Conservation (phyloP, 2,797 vertebrate genomes). For the Dipus sagitta region DNA sequence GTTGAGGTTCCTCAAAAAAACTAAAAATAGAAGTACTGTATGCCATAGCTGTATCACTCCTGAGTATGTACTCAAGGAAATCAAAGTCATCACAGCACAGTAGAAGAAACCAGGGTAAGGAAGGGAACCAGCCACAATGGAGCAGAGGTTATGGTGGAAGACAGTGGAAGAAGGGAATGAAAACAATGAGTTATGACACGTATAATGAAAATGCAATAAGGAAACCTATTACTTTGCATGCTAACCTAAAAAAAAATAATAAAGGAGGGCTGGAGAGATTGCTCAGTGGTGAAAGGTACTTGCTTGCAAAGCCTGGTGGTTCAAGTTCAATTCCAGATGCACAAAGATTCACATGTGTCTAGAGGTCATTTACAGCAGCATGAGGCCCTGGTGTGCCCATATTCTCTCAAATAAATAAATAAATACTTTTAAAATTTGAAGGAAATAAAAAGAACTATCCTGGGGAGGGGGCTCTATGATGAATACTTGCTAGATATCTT, state of each 20-base stretch:
- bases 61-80: background rate
- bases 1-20: background rate
- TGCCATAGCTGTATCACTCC: background rate
- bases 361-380: no score
- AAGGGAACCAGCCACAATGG: background rate
- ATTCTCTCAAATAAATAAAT: no score
- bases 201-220: no score
- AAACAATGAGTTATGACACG: background rate
- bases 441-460: background rate
- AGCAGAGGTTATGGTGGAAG: background rate
- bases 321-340: no score
- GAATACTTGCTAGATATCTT: background rate
- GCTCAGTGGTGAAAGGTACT: no score
- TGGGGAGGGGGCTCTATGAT: background rate
- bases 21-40: background rate
- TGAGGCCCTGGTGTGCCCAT: no score
- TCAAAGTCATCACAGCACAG: background rate
- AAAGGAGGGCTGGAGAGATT: no score
- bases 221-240: no score
- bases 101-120: background rate
- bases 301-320: no score
- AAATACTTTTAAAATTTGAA: background rate
- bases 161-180: background rate
- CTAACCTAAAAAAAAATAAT: background rate
- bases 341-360: no score